Evolutionary conservation across 2,888 invertebrate species (phyloP).

Genomic region (Philaethria dido): DNA sequence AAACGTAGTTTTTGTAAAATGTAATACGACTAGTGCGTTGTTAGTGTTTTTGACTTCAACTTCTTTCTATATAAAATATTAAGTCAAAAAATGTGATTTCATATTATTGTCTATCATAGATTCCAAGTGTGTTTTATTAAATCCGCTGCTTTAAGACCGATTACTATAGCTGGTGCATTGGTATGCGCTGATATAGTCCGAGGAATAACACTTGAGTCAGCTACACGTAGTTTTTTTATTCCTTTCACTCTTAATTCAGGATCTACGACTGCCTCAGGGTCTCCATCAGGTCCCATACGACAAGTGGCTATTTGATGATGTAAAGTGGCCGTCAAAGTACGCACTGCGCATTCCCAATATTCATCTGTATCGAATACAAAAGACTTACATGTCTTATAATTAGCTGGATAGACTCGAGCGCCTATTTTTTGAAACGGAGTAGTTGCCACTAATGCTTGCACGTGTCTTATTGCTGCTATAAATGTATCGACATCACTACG

Average conservation of each 20-base stretch:
- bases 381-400: slow-evolving; percentile 79
- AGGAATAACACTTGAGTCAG: slow-evolving; percentile 88
- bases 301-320: slow-evolving; percentile 88
- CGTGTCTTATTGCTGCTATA: slow-evolving; percentile 85
- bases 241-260: slow-evolving; percentile 85
- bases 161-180: slow-evolving; percentile 87
- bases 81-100: background rate
- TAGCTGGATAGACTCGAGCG: slow-evolving; percentile 76
- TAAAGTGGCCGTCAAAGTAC: slow-evolving; percentile 84
- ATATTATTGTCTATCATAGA: slow-evolving; percentile 16
- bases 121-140: slow-evolving; percentile 83
- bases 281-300: slow-evolving; percentile 87
- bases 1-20: too few species aligned
- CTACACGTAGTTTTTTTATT: slow-evolving; percentile 84
- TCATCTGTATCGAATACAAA: slow-evolving; percentile 82
- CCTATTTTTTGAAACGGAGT: slow-evolving; percentile 84
- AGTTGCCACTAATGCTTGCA: slow-evolving; percentile 83
- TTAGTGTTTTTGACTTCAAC: too few species aligned
- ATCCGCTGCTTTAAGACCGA: slow-evolving; percentile 89
- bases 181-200: slow-evolving; percentile 86
- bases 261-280: slow-evolving; percentile 86
- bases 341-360: slow-evolving; percentile 88
- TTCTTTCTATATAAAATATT: too few species aligned
- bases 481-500: slow-evolving; percentile 84
- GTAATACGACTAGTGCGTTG: too few species aligned